Base-by-base conservation (phyloP, 2,797 vertebrate species). In the Leptodactylus fallax region DNA sequence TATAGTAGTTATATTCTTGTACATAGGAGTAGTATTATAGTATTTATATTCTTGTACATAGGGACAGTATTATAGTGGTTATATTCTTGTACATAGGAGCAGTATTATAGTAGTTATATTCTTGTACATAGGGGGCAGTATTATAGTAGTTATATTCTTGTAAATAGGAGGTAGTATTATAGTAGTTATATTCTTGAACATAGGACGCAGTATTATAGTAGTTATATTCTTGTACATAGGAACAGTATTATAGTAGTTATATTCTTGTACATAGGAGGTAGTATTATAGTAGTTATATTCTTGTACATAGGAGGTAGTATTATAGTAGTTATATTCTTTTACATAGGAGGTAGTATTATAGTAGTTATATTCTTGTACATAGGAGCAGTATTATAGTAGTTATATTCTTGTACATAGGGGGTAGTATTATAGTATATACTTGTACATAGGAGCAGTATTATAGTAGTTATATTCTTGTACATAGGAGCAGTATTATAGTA, bases 91-190 rank as follows among this genome's bases (percentile, higher is more conserved):
- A 63, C 21, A 63, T 63, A 63, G 60, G 60, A 7, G 21, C 60
- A 63, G 60, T 63, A 63, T 63, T 63, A 60, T 60, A 60, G 58
- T 21, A 60, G 58, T 21, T 21, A 60, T 60, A 60, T 60, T 60
- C n/a, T n/a, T n/a, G n/a, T n/a, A n/a, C n/a, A n/a, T n/a, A n/a
- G n/a, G n/a, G n/a, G n/a, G n/a, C n/a, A 60, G 58, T 60, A 60
- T 60, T 60, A 63, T 63, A 63, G 60, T 63, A 63, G 60, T 63
- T 63, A 63, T 63, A 63, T 63, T 63, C 60, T 63, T n/a, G 60
- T 63, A 63, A 3, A 63, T 63, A n/a, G 60, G 1, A 7, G 56
- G 60, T 21, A 63, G 60, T 63, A n/a, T 63, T n/a, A 63, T 63
- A 63, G 60, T 63, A 63, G 60, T 63, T 63, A 63, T 63, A 63